Base-by-base conservation (phyloP, 1,140 invertebrate genomes). In the Melitaea cinxia region DNA sequence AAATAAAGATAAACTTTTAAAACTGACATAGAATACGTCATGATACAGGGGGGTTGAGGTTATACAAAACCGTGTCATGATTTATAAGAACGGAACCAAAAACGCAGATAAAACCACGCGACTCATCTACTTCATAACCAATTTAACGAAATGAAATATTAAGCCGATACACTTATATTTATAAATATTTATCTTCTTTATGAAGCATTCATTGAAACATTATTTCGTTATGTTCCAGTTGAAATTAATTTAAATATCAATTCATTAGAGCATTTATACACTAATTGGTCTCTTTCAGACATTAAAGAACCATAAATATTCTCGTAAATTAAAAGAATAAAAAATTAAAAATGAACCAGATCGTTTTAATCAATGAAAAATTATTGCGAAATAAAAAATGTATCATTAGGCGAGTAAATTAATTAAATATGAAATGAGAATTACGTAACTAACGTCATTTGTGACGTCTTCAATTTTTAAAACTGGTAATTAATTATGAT, bases 221-320 rank as follows among this genome's bases (percentile, higher is more conserved):
- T 47, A 17, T 23, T 47, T 21, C 17, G 17, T 23, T 17, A 47
- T 21, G 23, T 47, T 47, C 23, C 42, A 21, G 15, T 23, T 21
- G 42, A 52, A 57, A 23, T 57, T 42, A n/a, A 42, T 56, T 57
- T 57, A 28, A n/a, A n/a, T 37, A 26, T 39, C 23, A 57, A 28
- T 57, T 57, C 37, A 28, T 45, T 45, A 57, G 54, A 24, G 37
- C 54, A 57, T 42, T 57, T 57, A 39, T 42, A 42, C 62, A 50
- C 54, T 65, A 65, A 65, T 65, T 65, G 62, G 54, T 56, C 62
- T 35, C 30, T 57, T 65, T 65, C 30, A 52, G 45, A 57, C 33
- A 47, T 37, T 39, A 65, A 30, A 57, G 45, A 60, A 26, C 54
- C 45, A 65, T 65, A 52, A 50, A 65, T 57, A 42, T 56, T 39